Evolutionary conservation across 30 jellyfish, hydroid and myxozoan species (phyloP), one percentile per base, ranked within the genome.

Genomic region (Hydractinia symbiolongicarpus): DNA sequence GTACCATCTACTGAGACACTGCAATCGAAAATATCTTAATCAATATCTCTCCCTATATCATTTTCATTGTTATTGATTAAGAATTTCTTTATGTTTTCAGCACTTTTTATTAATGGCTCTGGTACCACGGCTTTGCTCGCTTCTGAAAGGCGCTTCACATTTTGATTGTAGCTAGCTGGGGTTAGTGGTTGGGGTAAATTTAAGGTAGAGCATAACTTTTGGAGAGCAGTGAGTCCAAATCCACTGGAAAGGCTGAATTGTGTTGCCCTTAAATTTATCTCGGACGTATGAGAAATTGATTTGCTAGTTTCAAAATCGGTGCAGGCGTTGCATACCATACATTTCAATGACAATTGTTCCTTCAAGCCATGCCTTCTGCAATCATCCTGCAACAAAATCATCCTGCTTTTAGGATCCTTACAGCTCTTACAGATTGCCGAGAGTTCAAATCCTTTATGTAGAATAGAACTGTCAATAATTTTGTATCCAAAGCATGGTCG

Each of bases 1-100:
- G 88, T 51, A 19, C 88, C 88, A 82, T 82, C 90, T 7, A 82
- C 90, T 9, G 68, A 57, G 13, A 57, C 68, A 57, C 68, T 57
- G 68, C 68, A 57, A 57, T 57, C 68, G n/a, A 57, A 57, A 9
- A 57, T n/a, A 57, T 57, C 68, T 57, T 10, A 9, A 9, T 57
- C 68, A 57, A n/a, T 57, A n/a, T 57, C 68, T n/a, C n/a, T 57
- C n/a, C 13, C 68, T 57, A n/a, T 9, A n/a, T 57, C 10, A n/a
- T 57, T n/a, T 57, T 10, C 13, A 9, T 57, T 57, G 68, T 57
- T 57, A 9, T 10, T n/a, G 10, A 9, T 57, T n/a, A 57, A 57
- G 10, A 57, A n/a, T 57, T 57, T n/a, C n/a, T 57, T 57, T 57
- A 57, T 9, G n/a, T 57, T 57, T 57, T 57, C n/a, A 9, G 68